Evolutionary conservation across 2,888 invertebrate species (phyloP), one percentile per base, ranked within the genome.

Genomic region (Galeruca laticollis): DNA sequence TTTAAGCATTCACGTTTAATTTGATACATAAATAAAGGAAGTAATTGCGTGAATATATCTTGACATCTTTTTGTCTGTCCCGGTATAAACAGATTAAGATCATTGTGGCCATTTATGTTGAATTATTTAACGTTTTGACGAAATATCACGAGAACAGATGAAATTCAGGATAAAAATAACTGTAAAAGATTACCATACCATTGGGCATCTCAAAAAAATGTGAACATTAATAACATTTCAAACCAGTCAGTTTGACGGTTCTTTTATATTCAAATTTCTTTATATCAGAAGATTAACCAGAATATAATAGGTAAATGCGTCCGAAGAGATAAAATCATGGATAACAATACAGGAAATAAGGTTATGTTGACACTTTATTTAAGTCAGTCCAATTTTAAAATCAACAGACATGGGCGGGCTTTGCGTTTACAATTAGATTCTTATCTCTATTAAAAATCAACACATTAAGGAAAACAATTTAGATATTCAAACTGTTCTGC

Each of bases 311-410:
- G 57, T 68, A 71, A 68, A 68, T 68, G 65, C 35, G 68, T 11
- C 56, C 47, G 68, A 49, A 49, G 57, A 71, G 71, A 71, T 71
- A 71, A 68, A 65, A 72, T 69, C 72, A 60, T 56, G 60, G 57
- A 67, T 62, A 69, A 72, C 69, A 69, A 72, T 72, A 69, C 65
- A 72, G 69, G 68, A 72, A 72, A 72, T 72, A 67, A 69, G 69
- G 49, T 65, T 52, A 63, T 72, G 72, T 72, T 72, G 72, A 72
- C 72, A 72, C 69, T 69, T 71, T 69, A 51, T 65, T 69, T 63
- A 52, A 64, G 52, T 52, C 61, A 37, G 68, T 49, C 63, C 68
- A 61, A 68, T 69, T 69, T 57, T 56, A 71, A 68, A 71, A 71
- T 64, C 54, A 71, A 68, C 64, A 68, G 65, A 57, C 65, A 65